Evolutionary conservation across 2,888 invertebrate species (phyloP), one percentile per base, ranked within the genome.

Genomic region (Glyphotaelius pellucidus): DNA sequence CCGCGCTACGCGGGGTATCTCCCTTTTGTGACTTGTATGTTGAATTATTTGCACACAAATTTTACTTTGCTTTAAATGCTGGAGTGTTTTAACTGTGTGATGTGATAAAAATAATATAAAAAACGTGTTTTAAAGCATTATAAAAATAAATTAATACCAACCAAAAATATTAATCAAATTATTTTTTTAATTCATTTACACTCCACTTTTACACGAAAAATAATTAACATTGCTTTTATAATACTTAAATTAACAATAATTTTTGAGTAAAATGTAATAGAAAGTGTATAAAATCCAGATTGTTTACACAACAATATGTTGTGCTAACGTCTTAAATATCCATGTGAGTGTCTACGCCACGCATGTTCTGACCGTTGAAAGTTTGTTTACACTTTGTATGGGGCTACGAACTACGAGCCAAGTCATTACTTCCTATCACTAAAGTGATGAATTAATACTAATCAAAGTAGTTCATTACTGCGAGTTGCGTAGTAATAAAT

Each of bases 361-460:
- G 67, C 67, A 67, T 67, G 67, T 67, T n/a, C 67, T 67, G 67
- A 67, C 67, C 67, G 67, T 67, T 95, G 95, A 95, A 35, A 95
- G 95, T 95, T 95, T 96, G 95, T 96, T 83, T 90, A 90, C 90
- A 83, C 81, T 32, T 47, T 42, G 14, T 19, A 25, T 30, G 30
- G 90, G 5, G 83, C 15, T 32, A 14, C n/a, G 9, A 67, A 67
- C 67, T 67, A 9, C 67, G 7, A 25, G 25, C 25, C 25, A n/a
- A 9, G 19, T 19, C 52, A 52, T 67, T 9, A 67, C 9, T 67
- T 15, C 25, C 25, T 67, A 67, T 67, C 25, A 67, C 25, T 67
- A 67, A 25, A 67, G 25, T 9, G 7, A 25, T 67, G 1, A 67
- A 25, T 67, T n/a, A 67, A n/a, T 52, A 15, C 5, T 52, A 52